Conservation (phyloP, 2,888 invertebrate genomes). For the Plutella xylostella region DNA sequence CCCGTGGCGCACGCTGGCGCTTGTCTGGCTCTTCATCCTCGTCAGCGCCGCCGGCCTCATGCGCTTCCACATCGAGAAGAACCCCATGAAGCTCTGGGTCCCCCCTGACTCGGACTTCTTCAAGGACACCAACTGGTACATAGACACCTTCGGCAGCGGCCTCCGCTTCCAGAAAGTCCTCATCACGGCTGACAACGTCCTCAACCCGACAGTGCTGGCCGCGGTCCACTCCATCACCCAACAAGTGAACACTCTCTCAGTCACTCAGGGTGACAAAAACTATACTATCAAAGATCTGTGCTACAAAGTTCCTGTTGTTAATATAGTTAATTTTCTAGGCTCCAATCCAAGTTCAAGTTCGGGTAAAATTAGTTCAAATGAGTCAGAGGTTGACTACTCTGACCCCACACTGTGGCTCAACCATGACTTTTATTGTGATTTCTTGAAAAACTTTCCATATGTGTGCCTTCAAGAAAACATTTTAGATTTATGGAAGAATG, state of each 20-base stretch:
- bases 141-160: conserved; percentile 73
- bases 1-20: conserved; percentile 71
- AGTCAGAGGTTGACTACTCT: conserved; percentile 28
- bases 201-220: conserved; percentile 71
- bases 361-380: conserved; percentile 24
- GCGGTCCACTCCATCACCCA: conserved; percentile 63
- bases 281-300: conserved; percentile 46
- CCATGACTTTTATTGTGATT: conserved; percentile 71
- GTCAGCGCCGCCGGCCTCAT: conserved; percentile 72
- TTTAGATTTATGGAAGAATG: conserved; percentile 78
- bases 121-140: conserved; percentile 78
- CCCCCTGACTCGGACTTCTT: conserved; percentile 78
- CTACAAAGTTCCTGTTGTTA: conserved; percentile 46
- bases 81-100: conserved; percentile 82
- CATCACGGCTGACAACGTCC: conserved; percentile 74
- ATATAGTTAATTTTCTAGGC: conserved; percentile 38
- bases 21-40: conserved; percentile 67
- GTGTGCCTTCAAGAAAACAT: conserved; percentile 75
- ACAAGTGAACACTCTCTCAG: conserved; percentile 48
- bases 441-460: conserved; percentile 70
- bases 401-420: conserved; percentile 71
- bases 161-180: conserved; percentile 73
- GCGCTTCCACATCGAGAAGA: conserved; percentile 77
- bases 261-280: conserved; percentile 30
- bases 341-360: conserved; percentile 32